Base-by-base conservation (phyloP, 2,888 invertebrate species). In the Cantharis rustica region DNA sequence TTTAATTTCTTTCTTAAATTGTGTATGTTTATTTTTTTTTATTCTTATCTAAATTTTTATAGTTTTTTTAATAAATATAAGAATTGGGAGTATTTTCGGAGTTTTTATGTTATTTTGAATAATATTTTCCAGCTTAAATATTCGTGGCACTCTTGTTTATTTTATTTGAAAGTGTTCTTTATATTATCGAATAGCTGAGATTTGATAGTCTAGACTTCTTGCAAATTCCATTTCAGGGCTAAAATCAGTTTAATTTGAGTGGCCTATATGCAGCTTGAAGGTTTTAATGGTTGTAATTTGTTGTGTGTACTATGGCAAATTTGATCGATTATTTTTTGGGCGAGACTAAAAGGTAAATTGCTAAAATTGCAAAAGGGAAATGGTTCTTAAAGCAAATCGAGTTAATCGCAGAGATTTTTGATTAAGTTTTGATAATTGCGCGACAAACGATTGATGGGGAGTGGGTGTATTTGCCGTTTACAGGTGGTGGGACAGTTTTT, bases 401-500 rank as follows among this genome's bases (percentile, higher is more conserved):
- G 47, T 13, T n/a, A 47, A 47, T n/a, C n/a, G n/a, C n/a, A n/a
- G 5, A 47, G n/a, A 47, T 47, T 47, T 47, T 47, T 47, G 47
- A 47, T 47, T 47, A 47, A 47, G 47, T 47, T 47, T 47, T 47
- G 68, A 26, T 23, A 68, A 68, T 23, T 68, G 26, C 20, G 20
- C 26, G 68, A 68, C 17, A 26, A 23, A n/a, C 20, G 68, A 16
- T 23, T 20, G 17, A 13, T 27, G 27, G 20, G 75, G 47, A n/a
- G 13, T 79, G 79, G 80, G 81, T 80, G 75, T 70, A 80, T 79
- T 79, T 80, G 80, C 75, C 79, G 75, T 78, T 78, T 76, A 78
- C 82, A 79, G 81, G 80, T 80, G 80, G 80, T 76, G 79, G 79
- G 77, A 79, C 70, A 77, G 66, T 83, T 84, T 84, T 83, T 68